Percentiles rank a stretch among this genome's conserved stretches.
phyloP scores from a whole-genome alignment of 2,113 vertebrate species.

The Pelusios castaneus region DNA sequence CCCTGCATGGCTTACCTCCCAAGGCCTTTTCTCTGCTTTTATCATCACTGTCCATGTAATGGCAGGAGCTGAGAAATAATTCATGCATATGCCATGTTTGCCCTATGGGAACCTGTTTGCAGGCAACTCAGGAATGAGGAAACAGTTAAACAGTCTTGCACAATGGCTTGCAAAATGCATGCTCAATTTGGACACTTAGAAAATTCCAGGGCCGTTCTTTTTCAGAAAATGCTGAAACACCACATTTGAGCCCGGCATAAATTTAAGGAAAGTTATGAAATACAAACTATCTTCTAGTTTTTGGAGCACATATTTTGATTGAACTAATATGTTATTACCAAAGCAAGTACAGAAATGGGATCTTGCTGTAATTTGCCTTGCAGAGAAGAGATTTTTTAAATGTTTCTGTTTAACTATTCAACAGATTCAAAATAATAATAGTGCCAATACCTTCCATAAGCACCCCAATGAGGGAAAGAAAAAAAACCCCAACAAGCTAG shows the following conservation, averaged over 20 bases:
- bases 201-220: background rate
- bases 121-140: background rate
- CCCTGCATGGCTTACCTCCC: background rate
- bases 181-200: background rate
- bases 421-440: background rate
- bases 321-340: background rate
- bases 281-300: background rate
- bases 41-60: background rate
- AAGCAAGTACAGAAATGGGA: background rate
- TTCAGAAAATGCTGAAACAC: background rate
- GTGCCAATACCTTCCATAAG: background rate
- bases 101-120: constrained; percentile 7
- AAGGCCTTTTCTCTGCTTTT: background rate
- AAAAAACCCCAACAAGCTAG: background rate
- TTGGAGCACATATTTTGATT: background rate
- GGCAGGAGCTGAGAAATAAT: constrained; percentile 18
- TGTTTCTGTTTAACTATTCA: background rate
- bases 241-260: background rate
- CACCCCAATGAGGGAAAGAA: background rate
- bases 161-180: background rate
- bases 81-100: constrained; percentile 23
- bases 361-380: background rate
- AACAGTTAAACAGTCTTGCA: background rate
- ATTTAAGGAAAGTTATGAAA: background rate
- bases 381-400: background rate